Base-by-base conservation (phyloP, 2,888 invertebrate genomes). In the Zonitis immaculata region DNA sequence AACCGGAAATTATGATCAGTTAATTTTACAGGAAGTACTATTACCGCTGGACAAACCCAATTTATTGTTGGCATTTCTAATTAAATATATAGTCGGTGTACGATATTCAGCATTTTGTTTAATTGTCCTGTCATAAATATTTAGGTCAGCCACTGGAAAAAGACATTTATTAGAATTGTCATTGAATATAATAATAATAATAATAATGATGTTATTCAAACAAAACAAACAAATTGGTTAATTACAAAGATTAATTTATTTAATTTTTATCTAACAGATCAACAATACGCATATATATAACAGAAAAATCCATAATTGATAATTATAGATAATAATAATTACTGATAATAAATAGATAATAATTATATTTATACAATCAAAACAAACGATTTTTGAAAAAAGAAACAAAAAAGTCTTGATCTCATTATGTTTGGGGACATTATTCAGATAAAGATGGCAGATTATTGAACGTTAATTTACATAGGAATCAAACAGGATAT, bases 231-330 rank as follows among this genome's bases (percentile, higher is more conserved):
- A 58, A 51, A 50, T 45, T 50, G 28, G 20, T 50, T 58, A 60
- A 51, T 67, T 70, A 70, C 68, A 70, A 70, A 70, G 67, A 66
- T 68, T 65, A 66, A 69, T 68, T 48, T 70, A 68, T 67, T 68
- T 63, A 60, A 64, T 65, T 65, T n/a, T 66, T 66, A 65, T 70
- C 69, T 69, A 69, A 71, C 70, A 67, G 69, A 68, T 71, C 71
- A 70, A 70, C 71, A 70, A 67, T 67, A 71, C 68, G 68, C 65
- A 68, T 65, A 66, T 64, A 62, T n/a, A n/a, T n/a, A 68, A 68
- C 64, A 68, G 63, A 66, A 69, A 63, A 60, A 22, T 22, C 5
- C 22, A 22, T 22, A 22, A 4, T 22, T 4, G 22, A 22, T 22
- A 22, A 22, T 22, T 4, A 22, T 22, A 3, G 5, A 22, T 22